phyloP scores from a whole-genome alignment of 2,797 vertebrate species.

The Cuniculus paca region DNA sequence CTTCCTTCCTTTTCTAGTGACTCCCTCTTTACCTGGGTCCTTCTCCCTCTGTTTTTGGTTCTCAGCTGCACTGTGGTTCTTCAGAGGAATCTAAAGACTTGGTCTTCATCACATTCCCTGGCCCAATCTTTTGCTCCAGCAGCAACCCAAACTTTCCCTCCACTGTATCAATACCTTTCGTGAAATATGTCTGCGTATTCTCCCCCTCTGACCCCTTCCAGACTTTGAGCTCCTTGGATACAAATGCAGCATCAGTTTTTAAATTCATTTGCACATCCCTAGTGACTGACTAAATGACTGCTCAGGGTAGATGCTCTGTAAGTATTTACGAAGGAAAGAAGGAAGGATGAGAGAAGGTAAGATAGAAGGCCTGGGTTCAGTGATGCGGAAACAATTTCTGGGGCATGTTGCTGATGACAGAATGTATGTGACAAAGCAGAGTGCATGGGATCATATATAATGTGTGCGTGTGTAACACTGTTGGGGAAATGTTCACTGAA shows the following conservation, averaged over 20 bases:
- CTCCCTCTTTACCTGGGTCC: not conserved
- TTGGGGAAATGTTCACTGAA: not conserved
- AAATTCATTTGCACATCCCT: fast-evolving
- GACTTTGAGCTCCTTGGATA: not conserved
- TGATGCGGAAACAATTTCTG: not conserved
- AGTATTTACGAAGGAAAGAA: not conserved
- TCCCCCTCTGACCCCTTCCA: fast-evolving
- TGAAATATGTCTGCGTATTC: not conserved
- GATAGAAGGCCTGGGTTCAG: not conserved
- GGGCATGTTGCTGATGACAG: not conserved
- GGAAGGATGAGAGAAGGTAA: not conserved
- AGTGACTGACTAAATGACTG: not conserved
- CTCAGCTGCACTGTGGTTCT: not conserved
- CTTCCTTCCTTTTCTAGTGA: not conserved
- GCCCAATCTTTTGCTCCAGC: fast-evolving
- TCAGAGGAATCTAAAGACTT: not conserved
- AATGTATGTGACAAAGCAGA: not conserved
- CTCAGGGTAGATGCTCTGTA: not conserved
- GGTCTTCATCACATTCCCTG: fast-evolving
- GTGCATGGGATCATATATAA: fast-evolving
- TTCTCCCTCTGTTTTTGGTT: not conserved
- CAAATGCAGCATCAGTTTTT: not conserved
- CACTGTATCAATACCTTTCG: not conserved
- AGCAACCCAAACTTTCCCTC: not conserved
- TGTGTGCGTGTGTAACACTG: not conserved